A percentile compares a stretch with the other conserved stretches of the same genome.
phyloP scores from a whole-genome alignment of 2,888 invertebrate species.

The Lithodes maja region DNA sequence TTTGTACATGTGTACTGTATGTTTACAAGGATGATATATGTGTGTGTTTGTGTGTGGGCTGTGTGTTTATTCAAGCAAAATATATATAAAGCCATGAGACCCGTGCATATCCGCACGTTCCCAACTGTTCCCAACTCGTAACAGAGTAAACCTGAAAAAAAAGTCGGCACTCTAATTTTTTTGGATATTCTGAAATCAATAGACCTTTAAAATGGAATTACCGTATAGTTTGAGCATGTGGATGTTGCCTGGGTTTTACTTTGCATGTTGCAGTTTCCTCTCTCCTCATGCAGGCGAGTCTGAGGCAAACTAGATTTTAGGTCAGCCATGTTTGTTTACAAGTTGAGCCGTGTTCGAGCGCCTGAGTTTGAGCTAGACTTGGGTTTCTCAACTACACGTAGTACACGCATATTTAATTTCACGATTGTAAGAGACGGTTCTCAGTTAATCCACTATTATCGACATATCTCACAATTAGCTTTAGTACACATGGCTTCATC shows the following conservation, averaged over 20 bases:
- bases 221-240: background rate
- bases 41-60: background rate
- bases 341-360: conserved; percentile 19
- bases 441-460: too few species aligned
- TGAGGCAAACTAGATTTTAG: conserved; percentile 11
- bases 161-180: background rate
- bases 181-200: background rate
- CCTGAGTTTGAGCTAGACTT: background rate
- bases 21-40: background rate
- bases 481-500: background rate
- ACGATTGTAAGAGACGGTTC: too few species aligned
- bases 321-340: conserved; percentile 35
- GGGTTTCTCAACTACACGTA: background rate
- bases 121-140: background rate
- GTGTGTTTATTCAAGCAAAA: background rate
- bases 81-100: background rate
- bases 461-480: too few species aligned
- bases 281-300: background rate
- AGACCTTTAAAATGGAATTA: conserved; percentile 1
- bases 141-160: background rate
- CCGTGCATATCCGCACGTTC: background rate
- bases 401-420: too few species aligned
- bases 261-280: background rate
- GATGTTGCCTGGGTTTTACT: background rate
- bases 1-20: background rate